Base-by-base conservation (phyloP, 1,140 invertebrate species). In the Andrena cerasifolii region DNA sequence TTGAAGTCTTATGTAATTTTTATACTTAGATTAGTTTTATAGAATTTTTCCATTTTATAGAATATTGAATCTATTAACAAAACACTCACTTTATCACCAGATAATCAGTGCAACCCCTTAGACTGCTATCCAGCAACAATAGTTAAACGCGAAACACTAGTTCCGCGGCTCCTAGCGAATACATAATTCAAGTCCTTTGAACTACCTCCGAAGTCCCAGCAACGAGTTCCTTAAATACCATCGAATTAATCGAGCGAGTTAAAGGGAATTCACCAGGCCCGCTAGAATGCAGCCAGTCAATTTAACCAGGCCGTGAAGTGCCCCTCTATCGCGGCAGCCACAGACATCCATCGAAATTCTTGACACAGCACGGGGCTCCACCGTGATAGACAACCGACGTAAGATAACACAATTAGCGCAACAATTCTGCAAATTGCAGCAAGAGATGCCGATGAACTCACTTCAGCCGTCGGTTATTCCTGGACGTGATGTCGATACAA, bases 371-470 rank as follows among this genome's bases (percentile, higher is more conserved):
- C 36, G 4, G 16, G n/a, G 1, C 18, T 12, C 14, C 2, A 14
- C 56, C 26, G 16, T 28, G 54, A 70, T 59, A 51, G 63, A 70
- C 67, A 71, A 14, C 5, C 54, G 45, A 71, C 51, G n/a, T 77
- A 71, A 77, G 75, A 62, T 62, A 71, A 77, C 26, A 45, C 45
- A 77, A 77, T 77, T 77, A 77, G 56, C n/a, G n/a, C 26, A 43
- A 77, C 71, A 71, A 77, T 61, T 53, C 56, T 31, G 56, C 56
- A 45, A 77, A 77, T 77, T 77, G 45, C 33, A 43, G 56, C 47
- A n/a, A 5, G 43, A 10, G 66, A 70, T 62, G n/a, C 56, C 31
- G 56, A 7, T 7, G 5, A 59, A 36, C 28, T 59, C 31, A n/a
- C 0, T n/a, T 12, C 40, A 21, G 33, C 24, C 16, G 18, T 33